These are phyloP conservation scores for Papio anubis DNA, from an alignment of 2,113 vertebrate genomes.

Conservation along the genomic window DNA sequence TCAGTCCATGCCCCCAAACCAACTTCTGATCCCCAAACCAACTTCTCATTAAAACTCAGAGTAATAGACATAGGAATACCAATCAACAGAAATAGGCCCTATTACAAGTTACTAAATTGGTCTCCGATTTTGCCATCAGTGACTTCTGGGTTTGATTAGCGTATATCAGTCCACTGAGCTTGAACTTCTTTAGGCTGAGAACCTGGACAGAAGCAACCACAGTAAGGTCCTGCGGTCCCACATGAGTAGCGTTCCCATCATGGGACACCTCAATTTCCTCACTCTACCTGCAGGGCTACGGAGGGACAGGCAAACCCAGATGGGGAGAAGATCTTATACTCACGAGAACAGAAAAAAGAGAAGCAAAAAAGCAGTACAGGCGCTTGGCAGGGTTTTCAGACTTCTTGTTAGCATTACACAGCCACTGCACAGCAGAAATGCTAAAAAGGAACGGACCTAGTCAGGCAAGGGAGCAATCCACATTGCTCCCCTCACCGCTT, in stretches of 20 bases:
- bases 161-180: neutral
- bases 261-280: neutral
- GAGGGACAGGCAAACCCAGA: neutral
- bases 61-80: neutral
- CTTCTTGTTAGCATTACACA: conserved; percentile 96
- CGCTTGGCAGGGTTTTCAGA: conserved; percentile 92
- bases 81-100: neutral
- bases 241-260: neutral
- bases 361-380: conserved; percentile 93
- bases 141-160: neutral
- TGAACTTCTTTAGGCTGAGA: neutral
- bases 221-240: neutral
- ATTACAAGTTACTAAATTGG: neutral
- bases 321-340: conserved; percentile 33
- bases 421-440: conserved; percentile 98
- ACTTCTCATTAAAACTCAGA: neutral
- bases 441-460: conserved; percentile 75
- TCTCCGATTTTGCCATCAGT: neutral
- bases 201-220: neutral
- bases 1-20: neutral
- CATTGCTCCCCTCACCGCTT: neutral
- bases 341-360: conserved; percentile 94
- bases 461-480: neutral
- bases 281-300: neutral
- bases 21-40: neutral